These are phyloP conservation scores for Leptopilina syphax DNA, from an alignment of 2,888 invertebrate genomes.

Conservation along the genomic window DNA sequence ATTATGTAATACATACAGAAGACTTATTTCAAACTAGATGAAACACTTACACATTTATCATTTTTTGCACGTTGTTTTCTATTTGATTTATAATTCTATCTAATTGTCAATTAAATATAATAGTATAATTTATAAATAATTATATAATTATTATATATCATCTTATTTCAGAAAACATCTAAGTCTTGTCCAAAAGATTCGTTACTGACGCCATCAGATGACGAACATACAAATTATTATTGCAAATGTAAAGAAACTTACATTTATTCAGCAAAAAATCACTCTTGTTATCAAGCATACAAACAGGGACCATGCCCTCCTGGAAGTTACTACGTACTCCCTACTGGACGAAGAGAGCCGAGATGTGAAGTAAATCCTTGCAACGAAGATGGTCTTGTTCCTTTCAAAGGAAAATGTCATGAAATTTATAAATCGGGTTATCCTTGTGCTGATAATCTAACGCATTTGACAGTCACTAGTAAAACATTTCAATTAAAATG, in stretches of 20 bases:
- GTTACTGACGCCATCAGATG: neutral
- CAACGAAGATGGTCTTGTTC: conserved; percentile 77
- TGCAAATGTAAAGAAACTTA: conserved; percentile 76
- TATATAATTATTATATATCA: neutral
- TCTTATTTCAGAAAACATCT: neutral
- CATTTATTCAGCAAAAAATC: conserved; percentile 81
- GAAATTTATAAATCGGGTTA: conserved; percentile 71
- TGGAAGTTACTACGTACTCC: conserved; percentile 80
- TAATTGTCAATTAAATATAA: neutral
- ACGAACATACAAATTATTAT: neutral
- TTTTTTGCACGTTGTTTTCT: too few species aligned
- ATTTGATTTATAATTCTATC: too few species aligned
- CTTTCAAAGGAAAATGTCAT: conserved; percentile 79
- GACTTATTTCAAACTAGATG: too few species aligned
- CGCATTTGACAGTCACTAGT: conserved; percentile 81
- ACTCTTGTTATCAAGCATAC: conserved; percentile 82
- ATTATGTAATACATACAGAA: too few species aligned
- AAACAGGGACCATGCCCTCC: conserved; percentile 81
- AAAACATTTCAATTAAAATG: conserved; percentile 81
- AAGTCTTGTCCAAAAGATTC: neutral
- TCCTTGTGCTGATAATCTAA: conserved; percentile 78
- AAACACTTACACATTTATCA: too few species aligned
- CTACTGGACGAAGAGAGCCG: conserved; percentile 78
- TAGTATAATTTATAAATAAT: neutral
- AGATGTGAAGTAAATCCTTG: conserved; percentile 83